Base-by-base conservation (phyloP, 2,888 invertebrate genomes). In the Sarcophaga variegata region DNA sequence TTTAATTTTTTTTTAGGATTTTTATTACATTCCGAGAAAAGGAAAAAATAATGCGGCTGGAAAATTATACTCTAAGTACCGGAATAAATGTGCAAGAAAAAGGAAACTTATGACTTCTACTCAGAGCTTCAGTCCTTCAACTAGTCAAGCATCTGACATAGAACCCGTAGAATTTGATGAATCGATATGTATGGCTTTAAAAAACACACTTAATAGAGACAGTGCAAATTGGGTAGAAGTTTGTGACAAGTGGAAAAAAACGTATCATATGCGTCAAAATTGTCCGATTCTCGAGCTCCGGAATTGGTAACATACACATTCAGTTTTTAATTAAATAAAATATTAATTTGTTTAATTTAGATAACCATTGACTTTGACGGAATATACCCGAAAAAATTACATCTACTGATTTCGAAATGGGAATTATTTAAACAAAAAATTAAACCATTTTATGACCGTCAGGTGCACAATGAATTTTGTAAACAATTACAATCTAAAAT, bases 231-330 rank as follows among this genome's bases (percentile, higher is more conserved):
- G 60, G 67, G 66, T n/a, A 77, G 54, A 14, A 25, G 60, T 62
- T n/a, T 45, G 60, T 60, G 72, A 37, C 4, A 72, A 62, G 60
- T 72, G 72, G 72, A 54, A 49, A 14, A 14, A 49, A 27, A 66
- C 66, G 27, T 66, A 54, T 49, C 54, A 76, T 37, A 54, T 76
- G 25, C 76, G 76, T 5, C 76, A 76, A 66, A 76, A 76, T 76
- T 64, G n/a, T 66, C 76, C 25, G 66, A 66, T 64, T 76, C 11
- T 27, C 10, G 76, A 66, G 47, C 54, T 25, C 27, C 64, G 25
- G 76, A 76, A 64, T 76, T 76, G 74, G 74, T 75, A 76, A 76
- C 22, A 49, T 14, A 67, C 62, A n/a, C 11, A 62, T 6, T 27
- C 6, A 27, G 27, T 27, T 64, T 64, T 25, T 69, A 69, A 8